phyloP scores from a whole-genome alignment of 2,888 invertebrate genomes.

The Ennomos fuscantarius region DNA sequence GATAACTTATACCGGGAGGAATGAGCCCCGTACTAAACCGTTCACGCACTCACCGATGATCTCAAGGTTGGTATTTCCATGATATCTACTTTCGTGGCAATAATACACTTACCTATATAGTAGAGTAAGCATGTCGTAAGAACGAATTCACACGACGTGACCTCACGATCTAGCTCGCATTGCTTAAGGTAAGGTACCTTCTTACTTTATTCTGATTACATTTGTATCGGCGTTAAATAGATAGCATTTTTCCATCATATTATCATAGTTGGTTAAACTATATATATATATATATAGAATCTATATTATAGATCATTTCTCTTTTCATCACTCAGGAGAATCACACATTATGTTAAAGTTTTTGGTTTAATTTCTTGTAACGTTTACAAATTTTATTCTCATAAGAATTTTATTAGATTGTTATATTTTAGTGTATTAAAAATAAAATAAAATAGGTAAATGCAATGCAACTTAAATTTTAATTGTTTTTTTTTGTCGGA shows the following conservation, averaged over 20 bases:
- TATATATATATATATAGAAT: too few species aligned
- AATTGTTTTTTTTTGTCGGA: too few species aligned
- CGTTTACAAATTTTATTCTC: constrained; percentile 34
- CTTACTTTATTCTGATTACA: constrained; percentile 71
- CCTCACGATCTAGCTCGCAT: constrained; percentile 67
- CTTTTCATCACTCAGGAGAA: too few species aligned
- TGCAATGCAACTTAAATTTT: too few species aligned
- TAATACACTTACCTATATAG: constrained; percentile 4
- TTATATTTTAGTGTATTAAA: too few species aligned
- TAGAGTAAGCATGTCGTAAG: constrained; percentile 61
- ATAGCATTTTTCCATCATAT: constrained; percentile 26
- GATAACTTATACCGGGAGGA: constrained; percentile 79
- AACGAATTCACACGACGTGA: constrained; percentile 67
- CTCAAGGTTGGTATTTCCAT: constrained; percentile 68
- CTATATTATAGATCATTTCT: too few species aligned
- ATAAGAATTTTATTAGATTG: constrained; percentile 21
- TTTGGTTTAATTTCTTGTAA: too few species aligned
- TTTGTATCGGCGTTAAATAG: constrained; percentile 57
- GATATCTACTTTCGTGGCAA: constrained; percentile 15
- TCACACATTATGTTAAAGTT: too few species aligned
- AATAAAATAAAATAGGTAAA: too few species aligned
- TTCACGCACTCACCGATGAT: constrained; percentile 83
- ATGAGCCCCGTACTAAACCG: constrained; percentile 82
- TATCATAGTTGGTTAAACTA: too few species aligned
- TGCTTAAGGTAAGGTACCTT: constrained; percentile 36